Percentiles rank a stretch among this genome's conserved stretches.
phyloP scores from a whole-genome alignment of 1,140 invertebrate species.

The Pachyrhynchus sulphureomaculatus region DNA sequence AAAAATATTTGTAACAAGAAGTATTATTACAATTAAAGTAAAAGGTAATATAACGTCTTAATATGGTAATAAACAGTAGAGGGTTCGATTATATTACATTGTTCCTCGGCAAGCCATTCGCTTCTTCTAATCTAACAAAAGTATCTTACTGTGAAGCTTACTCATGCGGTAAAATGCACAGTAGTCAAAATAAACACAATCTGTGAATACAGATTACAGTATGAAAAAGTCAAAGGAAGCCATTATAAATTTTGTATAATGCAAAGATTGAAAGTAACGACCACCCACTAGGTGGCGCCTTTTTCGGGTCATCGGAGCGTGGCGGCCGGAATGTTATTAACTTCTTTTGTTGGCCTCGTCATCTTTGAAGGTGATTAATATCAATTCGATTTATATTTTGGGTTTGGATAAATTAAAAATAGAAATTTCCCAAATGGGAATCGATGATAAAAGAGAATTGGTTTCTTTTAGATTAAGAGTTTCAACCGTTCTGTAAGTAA shows the following conservation, averaged over 20 bases:
- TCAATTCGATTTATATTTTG: slow-evolving; percentile 28
- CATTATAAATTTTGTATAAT: no score
- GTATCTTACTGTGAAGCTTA: slow-evolving; percentile 13
- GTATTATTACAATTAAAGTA: no score
- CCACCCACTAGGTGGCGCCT: slow-evolving; percentile 37
- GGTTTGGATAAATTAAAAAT: slow-evolving; percentile 3
- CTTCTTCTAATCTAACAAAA: slow-evolving; percentile 5
- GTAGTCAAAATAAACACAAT: slow-evolving; percentile 21
- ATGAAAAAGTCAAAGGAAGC: neutral
- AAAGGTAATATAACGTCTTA: neutral
- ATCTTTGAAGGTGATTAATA: slow-evolving; percentile 27
- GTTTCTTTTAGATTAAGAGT: no score
- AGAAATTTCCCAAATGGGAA: neutral
- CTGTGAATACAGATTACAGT: neutral
- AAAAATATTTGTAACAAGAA: no score
- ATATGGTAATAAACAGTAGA: slow-evolving; percentile 2
- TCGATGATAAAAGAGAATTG: no score
- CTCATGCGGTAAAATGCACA: slow-evolving; percentile 9
- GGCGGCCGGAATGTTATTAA: slow-evolving; percentile 31
- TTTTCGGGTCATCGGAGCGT: slow-evolving; percentile 19
- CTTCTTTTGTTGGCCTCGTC: slow-evolving; percentile 33
- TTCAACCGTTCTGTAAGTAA: no score
- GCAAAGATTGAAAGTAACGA: slow-evolving; percentile 1
- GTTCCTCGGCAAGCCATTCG: neutral
- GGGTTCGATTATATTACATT: neutral